Evolutionary conservation across 2,888 invertebrate genomes (phyloP), one percentile per base, ranked within the genome.

Genomic region (Pomacea canaliculata): DNA sequence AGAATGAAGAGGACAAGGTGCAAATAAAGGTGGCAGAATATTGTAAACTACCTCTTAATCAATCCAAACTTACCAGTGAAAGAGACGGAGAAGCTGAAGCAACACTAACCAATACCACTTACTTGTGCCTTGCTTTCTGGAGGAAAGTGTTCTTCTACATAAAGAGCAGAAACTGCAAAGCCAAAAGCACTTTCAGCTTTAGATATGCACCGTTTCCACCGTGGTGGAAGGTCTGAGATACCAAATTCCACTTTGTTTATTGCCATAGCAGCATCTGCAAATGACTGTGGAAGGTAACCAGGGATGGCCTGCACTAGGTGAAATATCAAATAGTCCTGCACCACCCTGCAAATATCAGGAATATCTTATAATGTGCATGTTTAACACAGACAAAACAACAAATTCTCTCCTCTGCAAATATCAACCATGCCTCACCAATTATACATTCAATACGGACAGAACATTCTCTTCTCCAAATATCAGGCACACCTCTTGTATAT

Each of bases 271-370:
- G 84, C 85, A 27, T 83, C 77, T 4, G 77, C 46, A 71, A 85
- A 88, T 9, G 73, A 75, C 12, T 78, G 49, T 0, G 86, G 82
- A 51, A 88, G 75, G 76, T 84, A 86, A 23, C 83, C 83, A 1
- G 80, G 63, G 60, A 85, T 46, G 1, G 9, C 16, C 49, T 81
- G 77, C 16, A 88, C 69, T 51, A 83, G 56, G 19, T 80, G 78
- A 85, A 85, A 86, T 37, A 86, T 79, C 51, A 89, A 76, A 77
- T 87, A 88, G 80, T 87, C 87, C 48, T 86, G 85, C 37, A 88
- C 59, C 7, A 83, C 79, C 70, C 89, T 89, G 78, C 13, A 73
- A 75, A 69, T 16, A 18, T 27, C 67, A 56, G 51, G 51, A 10
- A 56, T 7, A 2, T 13, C 12, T 56, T 56, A 51, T 51, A 51